Percentiles rank a stretch among this genome's conserved stretches.
These are phyloP conservation scores for Coluber constrictor DNA, from an alignment of 2,797 vertebrate species.

Conservation along the genomic window DNA sequence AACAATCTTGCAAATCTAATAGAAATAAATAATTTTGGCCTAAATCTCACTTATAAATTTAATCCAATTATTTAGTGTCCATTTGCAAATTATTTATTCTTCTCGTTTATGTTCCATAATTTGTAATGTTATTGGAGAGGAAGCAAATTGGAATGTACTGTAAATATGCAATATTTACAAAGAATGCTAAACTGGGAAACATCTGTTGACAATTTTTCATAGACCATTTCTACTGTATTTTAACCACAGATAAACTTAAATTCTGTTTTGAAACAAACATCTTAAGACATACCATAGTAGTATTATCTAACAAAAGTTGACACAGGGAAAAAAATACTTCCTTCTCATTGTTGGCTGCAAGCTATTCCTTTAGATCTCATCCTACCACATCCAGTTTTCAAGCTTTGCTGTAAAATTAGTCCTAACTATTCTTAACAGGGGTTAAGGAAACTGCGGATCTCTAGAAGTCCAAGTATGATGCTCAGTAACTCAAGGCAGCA, in stretches of 20 bases:
- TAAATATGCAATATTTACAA: neutral
- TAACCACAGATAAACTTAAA: conserved; percentile 35
- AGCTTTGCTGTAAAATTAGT: conserved; percentile 50
- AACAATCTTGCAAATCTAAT: neutral
- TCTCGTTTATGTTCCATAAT: neutral
- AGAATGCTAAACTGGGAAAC: neutral
- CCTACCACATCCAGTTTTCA: conserved; percentile 21
- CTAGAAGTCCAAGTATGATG: neutral
- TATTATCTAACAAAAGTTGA: conserved; percentile 48
- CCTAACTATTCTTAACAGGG: conserved; percentile 35
- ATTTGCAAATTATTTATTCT: neutral
- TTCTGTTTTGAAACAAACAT: conserved; percentile 50
- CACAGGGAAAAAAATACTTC: conserved; percentile 37
- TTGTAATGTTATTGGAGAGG: neutral
- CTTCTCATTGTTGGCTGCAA: neutral
- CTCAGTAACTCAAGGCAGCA: neutral
- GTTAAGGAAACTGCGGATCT: neutral
- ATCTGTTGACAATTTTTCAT: neutral
- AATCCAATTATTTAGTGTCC: neutral
- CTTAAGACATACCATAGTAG: conserved; percentile 60
- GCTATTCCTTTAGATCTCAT: conserved; percentile 34
- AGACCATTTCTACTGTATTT: conserved; percentile 11
- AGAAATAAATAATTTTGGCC: neutral
- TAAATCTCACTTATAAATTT: neutral
- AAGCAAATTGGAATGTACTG: neutral